These are phyloP conservation scores for Junonia oenone DNA, from an alignment of 2,888 invertebrate species.

Conservation along the genomic window DNA sequence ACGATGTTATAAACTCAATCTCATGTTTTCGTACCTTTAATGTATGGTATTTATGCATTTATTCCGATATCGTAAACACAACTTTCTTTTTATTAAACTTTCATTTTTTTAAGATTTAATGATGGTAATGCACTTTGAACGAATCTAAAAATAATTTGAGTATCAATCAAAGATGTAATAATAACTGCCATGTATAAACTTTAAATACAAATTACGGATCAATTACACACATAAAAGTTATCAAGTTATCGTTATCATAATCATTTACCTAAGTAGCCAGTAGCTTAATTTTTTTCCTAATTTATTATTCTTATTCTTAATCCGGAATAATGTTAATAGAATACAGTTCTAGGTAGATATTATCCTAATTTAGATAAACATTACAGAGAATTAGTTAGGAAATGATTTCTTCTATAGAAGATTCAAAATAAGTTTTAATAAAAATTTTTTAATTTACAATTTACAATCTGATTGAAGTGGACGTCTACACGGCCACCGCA, in stretches of 20 bases:
- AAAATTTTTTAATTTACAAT: not conserved
- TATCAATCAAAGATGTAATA: not conserved
- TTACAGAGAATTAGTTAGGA: too few relatives aligned
- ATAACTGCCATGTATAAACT: not conserved
- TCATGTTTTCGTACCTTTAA: not conserved
- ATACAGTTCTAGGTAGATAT: too few relatives aligned
- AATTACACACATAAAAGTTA: too few relatives aligned
- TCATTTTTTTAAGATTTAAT: not conserved
- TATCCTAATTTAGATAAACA: too few relatives aligned
- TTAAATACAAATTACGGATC: too few relatives aligned
- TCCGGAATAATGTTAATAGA: too few relatives aligned
- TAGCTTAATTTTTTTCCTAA: too few relatives aligned
- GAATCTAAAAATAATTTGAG: not conserved
- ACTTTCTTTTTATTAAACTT: slow-evolving; percentile 2
- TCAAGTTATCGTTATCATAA: too few relatives aligned
- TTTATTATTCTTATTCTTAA: too few relatives aligned
- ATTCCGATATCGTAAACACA: not conserved
- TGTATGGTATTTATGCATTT: not conserved
- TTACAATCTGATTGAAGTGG: slow-evolving; percentile 2
- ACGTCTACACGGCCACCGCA: slow-evolving; percentile 18
- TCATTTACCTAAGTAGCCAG: too few relatives aligned
- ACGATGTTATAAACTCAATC: not conserved
- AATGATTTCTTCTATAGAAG: not conserved
- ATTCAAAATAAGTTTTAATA: too few relatives aligned
- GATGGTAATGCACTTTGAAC: not conserved